Evolutionary conservation across 2,113 vertebrate species (phyloP).

Genomic region (Pungitius pungitius): DNA sequence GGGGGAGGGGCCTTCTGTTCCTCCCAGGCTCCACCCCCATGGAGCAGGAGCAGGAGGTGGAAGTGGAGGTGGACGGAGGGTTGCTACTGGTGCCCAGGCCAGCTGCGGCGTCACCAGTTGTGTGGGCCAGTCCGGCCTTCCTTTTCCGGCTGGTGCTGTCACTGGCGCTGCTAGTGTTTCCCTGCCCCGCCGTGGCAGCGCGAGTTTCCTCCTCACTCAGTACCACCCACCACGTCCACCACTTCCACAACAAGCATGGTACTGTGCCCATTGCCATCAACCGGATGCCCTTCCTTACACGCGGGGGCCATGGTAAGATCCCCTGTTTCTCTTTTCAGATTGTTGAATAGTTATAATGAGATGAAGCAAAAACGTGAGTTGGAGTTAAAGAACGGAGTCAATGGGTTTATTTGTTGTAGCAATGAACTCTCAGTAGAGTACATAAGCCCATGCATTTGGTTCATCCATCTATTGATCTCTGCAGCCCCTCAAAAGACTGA

Average conservation of each 20-base stretch:
- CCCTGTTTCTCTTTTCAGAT: slow-evolving; percentile 1
- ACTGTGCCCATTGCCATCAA: slow-evolving; percentile 96
- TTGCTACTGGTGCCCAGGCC: slow-evolving; percentile 65
- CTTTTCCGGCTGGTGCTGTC: slow-evolving; percentile 81
- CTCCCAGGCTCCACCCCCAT: slow-evolving; percentile 62
- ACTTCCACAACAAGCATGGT: slow-evolving; percentile 94
- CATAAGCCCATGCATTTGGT: slow-evolving; percentile 47
- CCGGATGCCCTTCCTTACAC: slow-evolving; percentile 92
- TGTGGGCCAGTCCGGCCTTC: slow-evolving; percentile 77
- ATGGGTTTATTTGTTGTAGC: slow-evolving; percentile 43
- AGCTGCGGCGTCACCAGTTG: slow-evolving; percentile 55
- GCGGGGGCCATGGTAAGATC: slow-evolving; percentile 91
- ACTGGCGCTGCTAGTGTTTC: slow-evolving; percentile 79
- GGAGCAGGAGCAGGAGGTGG: slow-evolving; percentile 70
- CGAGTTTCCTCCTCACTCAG: slow-evolving; percentile 93
- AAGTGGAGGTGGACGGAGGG: slow-evolving; percentile 70
- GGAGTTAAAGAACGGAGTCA: slow-evolving; percentile 25
- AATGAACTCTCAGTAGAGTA: slow-evolving; percentile 39
- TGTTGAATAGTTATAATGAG: background rate
- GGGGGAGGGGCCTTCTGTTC: slow-evolving; percentile 75
- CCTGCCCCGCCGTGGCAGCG: slow-evolving; percentile 83
- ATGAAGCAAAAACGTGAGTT: background rate
- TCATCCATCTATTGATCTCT: slow-evolving; percentile 65
- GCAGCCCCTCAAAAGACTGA: slow-evolving; percentile 48
- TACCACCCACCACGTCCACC: slow-evolving; percentile 93